A percentile compares a stretch with the other conserved stretches of the same genome.
phyloP scores from a whole-genome alignment of 2,797 vertebrate species.

The Sebastes itinus region DNA sequence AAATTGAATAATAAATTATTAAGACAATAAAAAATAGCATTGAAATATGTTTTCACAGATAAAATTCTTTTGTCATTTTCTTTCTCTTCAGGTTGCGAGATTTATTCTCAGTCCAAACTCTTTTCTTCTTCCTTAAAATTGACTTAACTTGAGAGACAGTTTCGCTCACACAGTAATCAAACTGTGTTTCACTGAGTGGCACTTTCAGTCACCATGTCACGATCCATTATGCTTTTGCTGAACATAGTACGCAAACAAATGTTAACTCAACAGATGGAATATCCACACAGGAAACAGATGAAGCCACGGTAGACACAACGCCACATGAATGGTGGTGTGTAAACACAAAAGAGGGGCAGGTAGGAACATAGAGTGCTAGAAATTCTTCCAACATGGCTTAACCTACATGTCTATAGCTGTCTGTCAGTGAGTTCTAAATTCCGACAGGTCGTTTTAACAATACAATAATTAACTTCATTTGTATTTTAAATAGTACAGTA shows the following conservation, averaged over 20 bases:
- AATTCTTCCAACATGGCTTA: not conserved
- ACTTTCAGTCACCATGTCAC: not conserved
- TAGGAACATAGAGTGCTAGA: not conserved
- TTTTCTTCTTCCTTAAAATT: not conserved
- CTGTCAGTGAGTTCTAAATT: not conserved
- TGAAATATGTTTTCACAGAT: slow-evolving; percentile 40
- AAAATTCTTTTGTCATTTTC: not conserved
- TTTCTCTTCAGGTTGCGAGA: not conserved
- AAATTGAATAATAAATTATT: slow-evolving; percentile 48
- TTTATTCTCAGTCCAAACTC: not conserved
- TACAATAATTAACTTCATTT: slow-evolving; percentile 60
- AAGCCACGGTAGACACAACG: not conserved
- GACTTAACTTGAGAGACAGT: not conserved
- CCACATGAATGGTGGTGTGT: slow-evolving; percentile 17
- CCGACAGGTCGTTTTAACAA: not conserved
- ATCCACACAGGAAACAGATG: slow-evolving; percentile 18
- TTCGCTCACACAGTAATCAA: not conserved
- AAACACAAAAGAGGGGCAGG: slow-evolving; percentile 24
- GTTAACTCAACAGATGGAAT: slow-evolving; percentile 16
- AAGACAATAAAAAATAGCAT: slow-evolving; percentile 20
- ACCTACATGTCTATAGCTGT: not conserved
- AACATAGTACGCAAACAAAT: slow-evolving; percentile 5
- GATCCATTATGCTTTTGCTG: not conserved
- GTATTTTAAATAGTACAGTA: slow-evolving; percentile 39
- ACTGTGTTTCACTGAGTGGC: not conserved